Evolutionary conservation across 2,797 vertebrate genomes (phyloP), one percentile per base, ranked within the genome.

Genomic region (Anisognathus igniventris): DNA sequence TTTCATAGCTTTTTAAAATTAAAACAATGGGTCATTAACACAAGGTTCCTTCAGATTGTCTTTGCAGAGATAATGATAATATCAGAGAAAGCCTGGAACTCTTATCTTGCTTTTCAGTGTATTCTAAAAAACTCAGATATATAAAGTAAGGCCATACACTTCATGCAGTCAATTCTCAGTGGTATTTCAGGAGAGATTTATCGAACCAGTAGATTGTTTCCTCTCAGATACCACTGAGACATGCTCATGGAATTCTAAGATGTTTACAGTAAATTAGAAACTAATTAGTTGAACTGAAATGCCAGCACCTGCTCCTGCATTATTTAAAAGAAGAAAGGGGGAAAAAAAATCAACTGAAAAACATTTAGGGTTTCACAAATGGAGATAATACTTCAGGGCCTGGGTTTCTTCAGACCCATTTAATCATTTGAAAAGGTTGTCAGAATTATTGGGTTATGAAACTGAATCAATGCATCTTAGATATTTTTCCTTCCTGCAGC

Each of bases 211-310:
- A 93, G 90, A 97, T 88, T 95, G 95, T 96, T 97, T 97, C 96
- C 93, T 95, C 87, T 95, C 94, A 93, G 92, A 96, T 95, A 92
- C 95, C 87, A 6, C 87, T 92, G 97, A 97, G 96, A 95, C 30
- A 1, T 92, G 90, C 94, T 95, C 64, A 48, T 94, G 86, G 92
- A 96, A 97, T 97, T 96, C 93, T 88, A 91, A 97, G 95, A 96
- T 96, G 95, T 96, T 97, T 97, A 97, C 96, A 93, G 93, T 96
- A 97, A 96, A 97, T 97, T 97, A 97, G 95, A 96, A 96, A 95
- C 95, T 97, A 97, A 97, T 97, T 97, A 97, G 96, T 94, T 93
- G 93, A 94, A 95, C 90, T 92, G 81, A 97, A 97, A 97, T 96
- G 91, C 92, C 92, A 96, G 93, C 97, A 97, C 95, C 97, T 97